Evolutionary conservation across 2,113 vertebrate species (phyloP).

Genomic region (Pundamilia nyererei): DNA sequence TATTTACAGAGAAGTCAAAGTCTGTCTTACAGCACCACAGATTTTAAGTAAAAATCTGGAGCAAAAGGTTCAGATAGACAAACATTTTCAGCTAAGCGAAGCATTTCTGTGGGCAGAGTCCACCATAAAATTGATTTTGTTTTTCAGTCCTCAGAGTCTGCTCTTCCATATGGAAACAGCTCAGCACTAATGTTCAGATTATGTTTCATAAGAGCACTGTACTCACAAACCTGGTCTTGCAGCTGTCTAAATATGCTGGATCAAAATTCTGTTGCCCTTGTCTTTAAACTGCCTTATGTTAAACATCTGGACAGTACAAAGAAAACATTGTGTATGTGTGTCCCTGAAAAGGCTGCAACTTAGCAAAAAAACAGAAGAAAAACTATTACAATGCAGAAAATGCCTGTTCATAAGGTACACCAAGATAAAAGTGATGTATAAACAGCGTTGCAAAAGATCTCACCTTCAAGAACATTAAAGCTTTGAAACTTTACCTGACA

Average conservation of each 20-base stretch:
- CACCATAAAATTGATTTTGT: slow-evolving; percentile 27
- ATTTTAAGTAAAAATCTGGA: slow-evolving; percentile 11
- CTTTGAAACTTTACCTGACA: neutral
- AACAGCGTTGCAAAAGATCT: neutral
- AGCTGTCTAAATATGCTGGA: slow-evolving; percentile 33
- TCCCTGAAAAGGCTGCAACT: neutral
- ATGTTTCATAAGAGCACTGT: neutral
- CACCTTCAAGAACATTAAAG: neutral
- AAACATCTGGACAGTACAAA: slow-evolving; percentile 2
- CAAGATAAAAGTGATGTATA: neutral
- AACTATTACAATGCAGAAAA: neutral
- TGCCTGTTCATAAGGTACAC: neutral
- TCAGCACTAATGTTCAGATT: neutral
- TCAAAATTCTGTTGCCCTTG: neutral
- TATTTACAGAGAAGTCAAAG: slow-evolving; percentile 55
- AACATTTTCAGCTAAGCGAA: slow-evolving; percentile 13
- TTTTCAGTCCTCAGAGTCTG: neutral
- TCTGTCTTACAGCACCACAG: slow-evolving; percentile 25
- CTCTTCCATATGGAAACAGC: neutral
- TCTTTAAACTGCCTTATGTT: neutral
- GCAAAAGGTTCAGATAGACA: slow-evolving; percentile 12
- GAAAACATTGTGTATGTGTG: neutral
- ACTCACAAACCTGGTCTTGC: neutral
- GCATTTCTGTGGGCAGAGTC: slow-evolving; percentile 41
- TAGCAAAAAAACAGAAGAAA: neutral